Evolutionary conservation across 2,797 vertebrate species (phyloP).

Genomic region (Epinephelus awoara): DNA sequence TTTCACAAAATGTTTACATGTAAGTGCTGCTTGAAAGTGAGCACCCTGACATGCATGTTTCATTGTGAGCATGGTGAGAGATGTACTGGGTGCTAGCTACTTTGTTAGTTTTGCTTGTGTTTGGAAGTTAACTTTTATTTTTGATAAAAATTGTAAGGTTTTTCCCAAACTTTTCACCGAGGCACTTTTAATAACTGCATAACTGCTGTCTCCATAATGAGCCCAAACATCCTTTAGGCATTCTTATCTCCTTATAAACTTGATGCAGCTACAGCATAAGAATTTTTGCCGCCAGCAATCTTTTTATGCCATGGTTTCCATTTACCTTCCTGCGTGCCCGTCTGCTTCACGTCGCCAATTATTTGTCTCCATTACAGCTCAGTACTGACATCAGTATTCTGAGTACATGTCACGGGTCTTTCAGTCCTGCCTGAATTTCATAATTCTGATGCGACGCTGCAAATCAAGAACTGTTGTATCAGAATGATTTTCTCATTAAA

Average conservation of each 20-base stretch:
- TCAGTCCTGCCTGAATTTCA: background rate
- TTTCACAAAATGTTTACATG: no score
- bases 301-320: background rate
- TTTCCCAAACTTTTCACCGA: background rate
- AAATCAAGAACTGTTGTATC: background rate
- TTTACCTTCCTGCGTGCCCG: background rate
- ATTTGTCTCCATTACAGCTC: background rate
- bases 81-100: background rate
- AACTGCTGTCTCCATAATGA: background rate
- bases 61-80: background rate
- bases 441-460: background rate
- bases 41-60: background rate
- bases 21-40: no score
- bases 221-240: background rate
- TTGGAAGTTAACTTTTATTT: background rate
- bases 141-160: background rate
- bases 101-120: background rate
- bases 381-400: background rate
- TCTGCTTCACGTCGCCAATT: background rate
- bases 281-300: background rate
- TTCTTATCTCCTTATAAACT: background rate
- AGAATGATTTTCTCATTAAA: background rate
- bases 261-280: background rate
- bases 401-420: background rate
- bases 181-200: background rate